A percentile compares a stretch with the other conserved stretches of the same genome.
These are phyloP conservation scores for Callipepla squamata DNA, from an alignment of 2,113 vertebrate species.

Conservation along the genomic window DNA sequence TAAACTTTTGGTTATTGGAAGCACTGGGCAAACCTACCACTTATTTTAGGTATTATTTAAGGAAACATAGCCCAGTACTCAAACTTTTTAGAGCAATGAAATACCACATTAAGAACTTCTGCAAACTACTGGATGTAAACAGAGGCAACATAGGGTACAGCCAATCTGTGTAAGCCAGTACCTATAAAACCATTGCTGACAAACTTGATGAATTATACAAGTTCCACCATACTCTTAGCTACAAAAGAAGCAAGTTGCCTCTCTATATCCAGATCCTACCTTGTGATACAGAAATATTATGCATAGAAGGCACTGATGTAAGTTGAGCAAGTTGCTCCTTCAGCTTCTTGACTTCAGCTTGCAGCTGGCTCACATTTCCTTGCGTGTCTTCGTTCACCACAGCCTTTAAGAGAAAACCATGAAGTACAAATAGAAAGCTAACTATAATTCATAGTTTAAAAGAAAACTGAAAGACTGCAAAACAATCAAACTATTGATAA, in stretches of 20 bases:
- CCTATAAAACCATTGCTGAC: neutral
- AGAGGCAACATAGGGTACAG: neutral
- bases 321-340: conserved; percentile 88
- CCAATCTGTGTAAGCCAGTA: neutral
- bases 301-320: conserved; percentile 51
- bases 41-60: neutral
- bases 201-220: neutral
- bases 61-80: neutral
- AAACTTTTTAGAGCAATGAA: neutral
- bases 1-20: neutral
- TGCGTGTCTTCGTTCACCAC: conserved; percentile 95
- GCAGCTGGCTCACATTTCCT: conserved; percentile 92
- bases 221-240: neutral
- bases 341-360: conserved; percentile 92
- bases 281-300: conserved; percentile 19
- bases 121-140: neutral
- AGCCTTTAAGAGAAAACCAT: conserved; percentile 79
- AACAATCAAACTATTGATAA: neutral
- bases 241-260: neutral
- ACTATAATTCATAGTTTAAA: neutral
- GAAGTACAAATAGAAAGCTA: neutral
- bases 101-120: neutral
- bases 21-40: neutral
- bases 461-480: neutral
- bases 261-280: conserved; percentile 52